Evolutionary conservation across 2,113 vertebrate species (phyloP).

Genomic region (Pogona vitticeps): DNA sequence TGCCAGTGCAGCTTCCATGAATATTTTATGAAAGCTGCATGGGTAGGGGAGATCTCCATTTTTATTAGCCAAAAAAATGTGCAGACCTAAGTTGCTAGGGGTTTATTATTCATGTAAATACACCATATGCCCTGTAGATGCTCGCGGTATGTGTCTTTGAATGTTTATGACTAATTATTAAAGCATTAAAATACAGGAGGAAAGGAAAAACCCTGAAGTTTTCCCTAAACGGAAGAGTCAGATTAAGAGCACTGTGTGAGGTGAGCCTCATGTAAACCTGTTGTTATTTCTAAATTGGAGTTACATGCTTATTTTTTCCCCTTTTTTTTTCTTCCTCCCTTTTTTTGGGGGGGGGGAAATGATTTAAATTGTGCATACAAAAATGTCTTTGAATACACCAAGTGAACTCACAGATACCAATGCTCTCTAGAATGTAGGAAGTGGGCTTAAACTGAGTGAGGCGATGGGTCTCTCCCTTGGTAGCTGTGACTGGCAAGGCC

Average conservation of each 20-base stretch:
- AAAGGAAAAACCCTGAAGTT: constrained; percentile 20
- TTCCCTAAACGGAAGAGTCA: constrained; percentile 4
- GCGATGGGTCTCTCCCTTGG: no score
- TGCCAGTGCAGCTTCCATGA: constrained; percentile 51
- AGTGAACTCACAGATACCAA: no score
- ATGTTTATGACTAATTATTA: constrained; percentile 67
- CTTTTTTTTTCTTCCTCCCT: no score
- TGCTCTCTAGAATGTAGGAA: no score
- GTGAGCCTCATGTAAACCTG: background rate
- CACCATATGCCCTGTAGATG: constrained; percentile 55
- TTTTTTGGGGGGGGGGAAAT: no score
- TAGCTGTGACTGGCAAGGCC: no score
- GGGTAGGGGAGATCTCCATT: constrained; percentile 67
- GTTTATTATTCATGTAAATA: constrained; percentile 70
- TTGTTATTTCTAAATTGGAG: constrained; percentile 22
- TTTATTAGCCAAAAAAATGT: constrained; percentile 70
- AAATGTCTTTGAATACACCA: no score
- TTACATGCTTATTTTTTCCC: background rate
- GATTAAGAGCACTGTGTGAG: background rate
- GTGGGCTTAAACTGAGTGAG: no score
- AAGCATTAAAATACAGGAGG: constrained; percentile 43
- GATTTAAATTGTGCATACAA: no score
- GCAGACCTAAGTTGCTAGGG: constrained; percentile 55
- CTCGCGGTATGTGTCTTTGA: constrained; percentile 44
- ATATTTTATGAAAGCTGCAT: constrained; percentile 74